phyloP scores from a whole-genome alignment of 2,888 invertebrate species.

The Conops quadrifasciatus region DNA sequence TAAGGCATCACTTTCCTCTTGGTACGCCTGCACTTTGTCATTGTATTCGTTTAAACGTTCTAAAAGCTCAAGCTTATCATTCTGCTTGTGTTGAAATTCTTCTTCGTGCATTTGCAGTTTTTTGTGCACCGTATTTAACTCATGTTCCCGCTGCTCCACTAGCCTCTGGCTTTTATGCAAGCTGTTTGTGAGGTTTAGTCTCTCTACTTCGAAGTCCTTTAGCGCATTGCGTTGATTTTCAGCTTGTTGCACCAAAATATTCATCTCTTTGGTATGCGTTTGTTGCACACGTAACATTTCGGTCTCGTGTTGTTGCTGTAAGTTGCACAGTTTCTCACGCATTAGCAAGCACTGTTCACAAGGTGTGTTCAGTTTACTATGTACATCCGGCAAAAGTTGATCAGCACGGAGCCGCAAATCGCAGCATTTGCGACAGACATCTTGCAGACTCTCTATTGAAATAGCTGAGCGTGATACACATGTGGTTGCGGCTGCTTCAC shows the following conservation, averaged over 20 bases:
- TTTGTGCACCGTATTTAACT: conserved; percentile 50
- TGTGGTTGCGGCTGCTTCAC: conserved; percentile 46
- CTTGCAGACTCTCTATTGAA: conserved; percentile 65
- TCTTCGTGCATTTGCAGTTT: conserved; percentile 55
- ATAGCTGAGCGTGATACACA: conserved; percentile 50
- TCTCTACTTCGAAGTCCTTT: conserved; percentile 51
- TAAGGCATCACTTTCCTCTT: conserved; percentile 52
- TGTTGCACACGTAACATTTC: conserved; percentile 63
- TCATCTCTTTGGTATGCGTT: conserved; percentile 58
- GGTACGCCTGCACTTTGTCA: conserved; percentile 48
- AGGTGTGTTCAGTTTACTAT: conserved; percentile 56
- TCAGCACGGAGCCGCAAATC: conserved; percentile 69
- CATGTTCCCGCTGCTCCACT: conserved; percentile 59
- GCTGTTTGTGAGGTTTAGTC: conserved; percentile 52
- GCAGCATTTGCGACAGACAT: conserved; percentile 70
- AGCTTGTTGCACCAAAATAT: conserved; percentile 52
- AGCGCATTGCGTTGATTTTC: conserved; percentile 53
- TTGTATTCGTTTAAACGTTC: conserved; percentile 51
- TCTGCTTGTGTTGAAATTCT: conserved; percentile 53
- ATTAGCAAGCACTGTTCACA: conserved; percentile 67
- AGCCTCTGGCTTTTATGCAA: conserved; percentile 58
- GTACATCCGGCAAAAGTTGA: conserved; percentile 62
- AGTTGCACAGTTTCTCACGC: conserved; percentile 64
- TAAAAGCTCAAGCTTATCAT: conserved; percentile 49
- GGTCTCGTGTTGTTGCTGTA: conserved; percentile 63